Percentiles rank a stretch among this genome's conserved stretches.
Conservation (phyloP, 2,797 vertebrate genomes). For the Semotilus atromaculatus region DNA sequence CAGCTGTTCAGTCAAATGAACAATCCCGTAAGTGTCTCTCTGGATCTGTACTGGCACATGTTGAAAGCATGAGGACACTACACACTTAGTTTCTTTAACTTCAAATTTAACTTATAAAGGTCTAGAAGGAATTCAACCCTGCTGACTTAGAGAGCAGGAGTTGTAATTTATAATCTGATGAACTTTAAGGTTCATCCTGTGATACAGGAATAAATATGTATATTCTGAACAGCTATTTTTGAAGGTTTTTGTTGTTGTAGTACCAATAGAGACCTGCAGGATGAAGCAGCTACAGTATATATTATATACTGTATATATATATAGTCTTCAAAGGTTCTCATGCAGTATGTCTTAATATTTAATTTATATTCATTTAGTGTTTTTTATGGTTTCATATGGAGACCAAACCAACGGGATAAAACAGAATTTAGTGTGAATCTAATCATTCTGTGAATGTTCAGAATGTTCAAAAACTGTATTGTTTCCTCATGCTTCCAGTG, state of each 20-base stretch:
- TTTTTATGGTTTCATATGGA: neutral
- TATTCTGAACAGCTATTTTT: neutral
- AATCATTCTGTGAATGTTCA: constrained; percentile 3
- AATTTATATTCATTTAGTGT: neutral
- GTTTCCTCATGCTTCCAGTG: constrained; percentile 88
- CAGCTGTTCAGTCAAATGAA: constrained; percentile 99
- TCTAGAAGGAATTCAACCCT: neutral
- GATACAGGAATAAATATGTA: neutral
- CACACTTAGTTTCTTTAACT: constrained; percentile 48
- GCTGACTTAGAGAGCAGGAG: neutral
- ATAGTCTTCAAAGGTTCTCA: too few relatives aligned
- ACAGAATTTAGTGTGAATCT: neutral
- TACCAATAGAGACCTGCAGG: neutral
- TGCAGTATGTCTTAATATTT: neutral
- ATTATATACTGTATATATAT: too few relatives aligned
- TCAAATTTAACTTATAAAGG: neutral
- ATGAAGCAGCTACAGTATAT: neutral
- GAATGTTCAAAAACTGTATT: constrained; percentile 36
- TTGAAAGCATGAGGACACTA: constrained; percentile 90
- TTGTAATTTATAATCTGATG: constrained; percentile 6
- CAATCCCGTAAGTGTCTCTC: constrained; percentile 95
- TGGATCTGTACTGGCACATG: constrained; percentile 82
- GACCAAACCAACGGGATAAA: neutral
- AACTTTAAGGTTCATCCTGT: neutral
- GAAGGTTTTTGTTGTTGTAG: constrained; percentile 7